Evolutionary conservation across 1,140 invertebrate species (phyloP).

Genomic region (Nautilus pompilius): DNA sequence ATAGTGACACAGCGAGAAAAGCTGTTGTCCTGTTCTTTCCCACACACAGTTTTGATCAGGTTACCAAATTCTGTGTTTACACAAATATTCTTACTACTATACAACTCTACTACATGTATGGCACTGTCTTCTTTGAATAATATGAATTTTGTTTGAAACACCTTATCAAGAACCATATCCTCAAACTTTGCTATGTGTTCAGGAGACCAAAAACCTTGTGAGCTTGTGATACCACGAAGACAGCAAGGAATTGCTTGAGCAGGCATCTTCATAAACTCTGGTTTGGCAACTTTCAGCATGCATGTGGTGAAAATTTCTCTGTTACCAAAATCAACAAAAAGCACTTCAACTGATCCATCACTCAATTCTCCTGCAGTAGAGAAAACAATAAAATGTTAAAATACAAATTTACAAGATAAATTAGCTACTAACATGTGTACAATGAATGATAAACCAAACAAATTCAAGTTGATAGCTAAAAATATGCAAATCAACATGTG

Average conservation of each 20-base stretch:
- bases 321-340: slow-evolving; percentile 83
- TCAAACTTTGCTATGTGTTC: slow-evolving; percentile 46
- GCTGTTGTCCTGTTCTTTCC: too few relatives aligned
- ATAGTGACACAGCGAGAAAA: too few relatives aligned
- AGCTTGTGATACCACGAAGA: slow-evolving; percentile 26
- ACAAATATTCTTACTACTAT: too few relatives aligned
- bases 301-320: slow-evolving; percentile 45
- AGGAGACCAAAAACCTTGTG: slow-evolving; percentile 41
- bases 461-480: not conserved
- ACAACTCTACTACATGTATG: slow-evolving; percentile 27
- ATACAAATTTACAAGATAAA: too few relatives aligned
- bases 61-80: too few relatives aligned
- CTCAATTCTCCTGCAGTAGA: slow-evolving; percentile 27
- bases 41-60: too few relatives aligned
- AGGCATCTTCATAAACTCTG: slow-evolving; percentile 63
- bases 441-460: not conserved
- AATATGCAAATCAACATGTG: not conserved
- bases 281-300: slow-evolving; percentile 33
- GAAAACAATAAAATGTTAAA: slow-evolving; percentile 6
- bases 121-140: slow-evolving; percentile 1
- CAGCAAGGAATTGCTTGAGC: slow-evolving; percentile 75
- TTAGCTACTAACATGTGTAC: not conserved
- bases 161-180: slow-evolving; percentile 37
- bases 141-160: not conserved
- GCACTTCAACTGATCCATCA: slow-evolving; percentile 65